phyloP scores from a whole-genome alignment of 2,888 invertebrate genomes.

The Macrophya alboannulata region DNA sequence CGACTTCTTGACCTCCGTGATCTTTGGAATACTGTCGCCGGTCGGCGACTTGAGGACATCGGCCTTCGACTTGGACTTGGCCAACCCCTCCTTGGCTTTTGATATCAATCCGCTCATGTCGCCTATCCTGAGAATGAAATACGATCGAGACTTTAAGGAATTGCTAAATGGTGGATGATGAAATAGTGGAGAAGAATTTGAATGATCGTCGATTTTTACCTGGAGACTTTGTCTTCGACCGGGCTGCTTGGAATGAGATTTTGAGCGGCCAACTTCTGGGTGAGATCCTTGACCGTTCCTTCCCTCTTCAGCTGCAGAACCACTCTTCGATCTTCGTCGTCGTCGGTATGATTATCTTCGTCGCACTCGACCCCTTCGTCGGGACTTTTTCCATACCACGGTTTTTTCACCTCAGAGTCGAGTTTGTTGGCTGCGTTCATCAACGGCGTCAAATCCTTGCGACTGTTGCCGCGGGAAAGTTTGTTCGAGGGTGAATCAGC shows the following conservation, averaged over 20 bases:
- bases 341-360: conserved; percentile 80
- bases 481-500: conserved; percentile 76
- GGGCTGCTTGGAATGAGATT: conserved; percentile 82
- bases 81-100: conserved; percentile 96
- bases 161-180: background rate
- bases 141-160: background rate
- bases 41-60: conserved; percentile 89
- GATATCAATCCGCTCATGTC: conserved; percentile 95
- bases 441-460: conserved; percentile 82
- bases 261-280: conserved; percentile 91
- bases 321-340: conserved; percentile 84
- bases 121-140: conserved; percentile 82
- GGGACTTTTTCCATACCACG: conserved; percentile 81
- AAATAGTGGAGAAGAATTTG: background rate
- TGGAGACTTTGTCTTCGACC: conserved; percentile 79
- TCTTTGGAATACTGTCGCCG: conserved; percentile 85
- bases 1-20: conserved; percentile 90
- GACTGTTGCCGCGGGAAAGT: conserved; percentile 76
- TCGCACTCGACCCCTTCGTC: conserved; percentile 84
- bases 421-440: conserved; percentile 83
- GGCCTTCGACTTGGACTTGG: conserved; percentile 92
- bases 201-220: conserved; percentile 68
- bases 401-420: conserved; percentile 81
- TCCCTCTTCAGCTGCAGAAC: conserved; percentile 89
- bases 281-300: conserved; percentile 94